phyloP scores from a whole-genome alignment of 1,140 invertebrate species.

The Cecropterus lyciades region DNA sequence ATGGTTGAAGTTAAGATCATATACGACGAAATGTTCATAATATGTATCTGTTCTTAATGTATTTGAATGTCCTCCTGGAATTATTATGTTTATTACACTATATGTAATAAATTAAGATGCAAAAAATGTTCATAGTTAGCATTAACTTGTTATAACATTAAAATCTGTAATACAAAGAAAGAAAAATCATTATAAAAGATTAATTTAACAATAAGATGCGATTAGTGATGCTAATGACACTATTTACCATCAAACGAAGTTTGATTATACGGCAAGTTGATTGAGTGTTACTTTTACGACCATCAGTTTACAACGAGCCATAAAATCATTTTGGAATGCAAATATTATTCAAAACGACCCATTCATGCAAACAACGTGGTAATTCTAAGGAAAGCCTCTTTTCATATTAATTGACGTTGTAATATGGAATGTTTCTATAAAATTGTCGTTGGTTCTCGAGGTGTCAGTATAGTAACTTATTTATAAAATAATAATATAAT shows the following conservation, averaged over 20 bases:
- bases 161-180: neutral
- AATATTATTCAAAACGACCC: conserved; percentile 31
- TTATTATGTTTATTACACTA: too few species aligned
- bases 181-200: neutral
- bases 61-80: too few species aligned
- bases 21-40: too few species aligned
- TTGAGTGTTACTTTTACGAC: conserved; percentile 19
- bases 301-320: conserved; percentile 18
- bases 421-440: conserved; percentile 19
- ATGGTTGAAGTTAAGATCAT: too few species aligned
- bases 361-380: conserved; percentile 29
- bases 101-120: too few species aligned
- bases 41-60: too few species aligned
- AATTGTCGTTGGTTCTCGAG: neutral
- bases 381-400: conserved; percentile 21
- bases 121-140: too few species aligned
- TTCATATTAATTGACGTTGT: conserved; percentile 39
- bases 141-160: neutral
- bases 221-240: conserved; percentile 13
- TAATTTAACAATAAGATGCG: neutral
- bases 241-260: conserved; percentile 12
- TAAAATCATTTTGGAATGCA: conserved; percentile 33
- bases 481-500: too few species aligned
- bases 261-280: conserved; percentile 7
- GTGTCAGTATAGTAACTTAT: neutral